Base-by-base conservation (phyloP, 2,113 vertebrate genomes). In the Dromas ardeola region DNA sequence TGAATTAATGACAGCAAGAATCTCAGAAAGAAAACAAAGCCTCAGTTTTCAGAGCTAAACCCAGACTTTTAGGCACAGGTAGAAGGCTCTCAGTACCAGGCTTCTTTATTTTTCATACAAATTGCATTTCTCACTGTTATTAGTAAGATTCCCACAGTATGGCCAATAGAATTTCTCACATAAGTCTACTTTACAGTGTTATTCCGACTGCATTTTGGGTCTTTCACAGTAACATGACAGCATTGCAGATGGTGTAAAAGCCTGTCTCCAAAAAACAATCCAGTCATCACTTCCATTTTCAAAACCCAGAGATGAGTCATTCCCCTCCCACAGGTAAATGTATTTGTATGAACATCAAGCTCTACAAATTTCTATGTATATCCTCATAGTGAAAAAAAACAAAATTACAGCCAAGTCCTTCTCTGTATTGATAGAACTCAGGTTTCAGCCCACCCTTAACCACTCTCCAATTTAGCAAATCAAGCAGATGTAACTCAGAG, bases 271-370 rank as follows among this genome's bases (percentile, higher is more conserved):
- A 81, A 96, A 97, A 94, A 93, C 86, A 96, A 96, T 88, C 86
- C 93, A 97, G 73, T 93, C 91, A 96, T 93, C 91, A 79, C n/a
- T 93, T 91, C 87, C 86, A 91, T 95, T 94, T 97, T 76, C 94
- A 93, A 95, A 96, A 91, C 55, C 45, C 70, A 94, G 53, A 85
- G 53, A 97, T 97, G 95, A 95, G 50, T 97, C 94, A 96, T 77
- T 85, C 7, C 10, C 58, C 93, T 95, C 97, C 94, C 84, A 97
- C 94, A 95, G 93, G 96, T 94, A 95, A 95, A 90, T 19, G 61
- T 53, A 81, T 94, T 88, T 93, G 83, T 82, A 55, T 65, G 81
- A 95, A 87, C 74, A 94, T 77, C 81, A 91, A 73, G 53, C 70
- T 94, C 73, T 72, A 65, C n/a, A 87, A 80, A 87, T n/a, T 80